A percentile compares a stretch with the other conserved stretches of the same genome.
phyloP scores from a whole-genome alignment of 2,113 vertebrate genomes.

The Rhinopomastus cyanomelas region DNA sequence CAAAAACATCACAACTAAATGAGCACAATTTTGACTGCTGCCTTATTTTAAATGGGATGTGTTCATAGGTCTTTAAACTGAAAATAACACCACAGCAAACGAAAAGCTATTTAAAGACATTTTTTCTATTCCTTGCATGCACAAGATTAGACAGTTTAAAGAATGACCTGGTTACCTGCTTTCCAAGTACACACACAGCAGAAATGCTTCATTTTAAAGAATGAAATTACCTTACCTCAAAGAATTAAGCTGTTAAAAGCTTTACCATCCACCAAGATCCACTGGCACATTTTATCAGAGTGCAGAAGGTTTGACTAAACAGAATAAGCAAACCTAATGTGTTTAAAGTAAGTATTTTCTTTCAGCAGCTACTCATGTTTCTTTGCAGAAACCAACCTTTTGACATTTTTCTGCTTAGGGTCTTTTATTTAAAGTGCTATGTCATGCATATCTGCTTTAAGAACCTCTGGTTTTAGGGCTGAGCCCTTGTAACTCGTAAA shows the following conservation, averaged over 20 bases:
- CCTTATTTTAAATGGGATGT: neutral
- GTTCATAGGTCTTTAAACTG: neutral
- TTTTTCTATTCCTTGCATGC: neutral
- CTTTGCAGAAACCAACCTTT: neutral
- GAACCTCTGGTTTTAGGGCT: neutral
- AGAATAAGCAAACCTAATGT: neutral
- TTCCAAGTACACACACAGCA: neutral
- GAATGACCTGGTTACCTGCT: neutral
- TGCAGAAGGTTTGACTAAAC: neutral
- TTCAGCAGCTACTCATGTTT: neutral
- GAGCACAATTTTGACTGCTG: neutral
- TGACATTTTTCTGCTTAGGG: neutral
- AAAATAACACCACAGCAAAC: neutral
- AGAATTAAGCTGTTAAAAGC: neutral
- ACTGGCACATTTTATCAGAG: neutral
- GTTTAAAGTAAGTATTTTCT: neutral
- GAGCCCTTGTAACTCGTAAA: neutral
- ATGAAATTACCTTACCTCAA: neutral
- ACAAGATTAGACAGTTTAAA: neutral
- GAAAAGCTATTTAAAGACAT: neutral
- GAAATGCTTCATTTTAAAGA: neutral
- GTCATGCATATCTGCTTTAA: neutral
- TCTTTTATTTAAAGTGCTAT: neutral
- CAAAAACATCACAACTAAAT: neutral
- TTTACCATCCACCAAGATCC: neutral